These are phyloP conservation scores for Metellina segmentata DNA, from an alignment of 2,888 invertebrate species.

Conservation along the genomic window DNA sequence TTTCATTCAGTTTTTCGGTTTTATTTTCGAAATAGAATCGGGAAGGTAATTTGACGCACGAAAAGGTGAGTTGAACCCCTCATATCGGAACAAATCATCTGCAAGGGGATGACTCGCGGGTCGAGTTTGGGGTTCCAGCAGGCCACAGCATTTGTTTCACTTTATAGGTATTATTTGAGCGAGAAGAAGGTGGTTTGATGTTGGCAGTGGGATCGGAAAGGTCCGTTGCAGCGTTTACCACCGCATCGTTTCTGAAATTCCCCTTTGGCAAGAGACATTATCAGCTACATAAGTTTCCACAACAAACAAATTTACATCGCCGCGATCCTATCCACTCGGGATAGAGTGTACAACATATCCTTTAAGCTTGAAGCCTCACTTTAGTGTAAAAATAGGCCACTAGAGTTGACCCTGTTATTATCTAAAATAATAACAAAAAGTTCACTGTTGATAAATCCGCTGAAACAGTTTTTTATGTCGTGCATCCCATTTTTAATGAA, in stretches of 20 bases:
- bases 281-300: constrained; percentile 55
- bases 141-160: neutral
- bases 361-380: too few relatives aligned
- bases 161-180: neutral
- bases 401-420: too few relatives aligned
- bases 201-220: neutral
- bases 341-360: neutral
- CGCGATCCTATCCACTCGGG: constrained; percentile 24
- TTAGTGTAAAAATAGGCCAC: too few relatives aligned
- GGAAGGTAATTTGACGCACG: too few relatives aligned
- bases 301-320: constrained; percentile 68
- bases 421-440: too few relatives aligned
- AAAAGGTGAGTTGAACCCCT: constrained; percentile 23
- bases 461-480: too few relatives aligned
- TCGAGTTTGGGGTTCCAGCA: neutral
- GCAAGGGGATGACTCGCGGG: constrained; percentile 39
- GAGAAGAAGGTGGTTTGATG: neutral
- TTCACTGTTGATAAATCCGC: too few relatives aligned
- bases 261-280: constrained; percentile 48
- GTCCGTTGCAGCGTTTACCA: constrained; percentile 18
- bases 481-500: too few relatives aligned
- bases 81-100: constrained; percentile 55
- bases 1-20: too few relatives aligned
- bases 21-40: too few relatives aligned
- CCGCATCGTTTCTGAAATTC: constrained; percentile 42